phyloP scores from a whole-genome alignment of 2,113 vertebrate genomes.

The Phalacrocorax aristotelis region DNA sequence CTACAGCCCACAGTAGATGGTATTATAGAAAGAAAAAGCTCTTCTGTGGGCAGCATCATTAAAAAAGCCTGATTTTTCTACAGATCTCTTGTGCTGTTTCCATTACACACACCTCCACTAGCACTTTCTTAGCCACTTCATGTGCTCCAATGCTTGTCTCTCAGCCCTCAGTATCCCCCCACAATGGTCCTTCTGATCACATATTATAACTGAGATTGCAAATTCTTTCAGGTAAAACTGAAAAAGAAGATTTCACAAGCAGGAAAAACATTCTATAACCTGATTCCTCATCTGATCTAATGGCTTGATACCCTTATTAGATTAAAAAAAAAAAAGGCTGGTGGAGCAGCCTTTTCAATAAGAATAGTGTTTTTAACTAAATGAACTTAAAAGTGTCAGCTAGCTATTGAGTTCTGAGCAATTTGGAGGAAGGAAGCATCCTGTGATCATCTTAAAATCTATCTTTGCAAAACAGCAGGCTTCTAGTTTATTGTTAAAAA shows the following conservation, averaged over 20 bases:
- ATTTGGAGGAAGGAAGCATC: not conserved
- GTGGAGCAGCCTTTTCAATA: not conserved
- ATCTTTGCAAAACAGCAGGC: not conserved
- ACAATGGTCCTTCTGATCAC: not conserved
- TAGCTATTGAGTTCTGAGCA: not conserved
- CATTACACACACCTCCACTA: not conserved
- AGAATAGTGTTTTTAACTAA: not conserved
- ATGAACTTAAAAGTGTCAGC: not conserved
- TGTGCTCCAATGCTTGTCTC: not conserved
- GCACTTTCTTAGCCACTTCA: not conserved
- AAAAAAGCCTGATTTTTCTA: not conserved
- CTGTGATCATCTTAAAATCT: not conserved
- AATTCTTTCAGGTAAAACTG: not conserved
- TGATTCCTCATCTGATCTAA: not conserved
- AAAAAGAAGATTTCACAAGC: not conserved
- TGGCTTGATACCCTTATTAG: not conserved
- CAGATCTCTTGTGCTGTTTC: not conserved
- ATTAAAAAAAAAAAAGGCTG: not conserved
- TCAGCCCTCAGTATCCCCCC: not conserved
- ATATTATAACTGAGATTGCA: not conserved
- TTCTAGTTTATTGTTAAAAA: not conserved
- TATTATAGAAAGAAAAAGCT: not conserved
- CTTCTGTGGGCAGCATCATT: not conserved
- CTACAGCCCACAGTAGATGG: not conserved
- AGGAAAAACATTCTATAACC: not conserved